Percentiles rank a stretch among this genome's conserved stretches.
phyloP scores from a whole-genome alignment of 53 echinoderm and acorn worm species.

The Actinopyga echinites region DNA sequence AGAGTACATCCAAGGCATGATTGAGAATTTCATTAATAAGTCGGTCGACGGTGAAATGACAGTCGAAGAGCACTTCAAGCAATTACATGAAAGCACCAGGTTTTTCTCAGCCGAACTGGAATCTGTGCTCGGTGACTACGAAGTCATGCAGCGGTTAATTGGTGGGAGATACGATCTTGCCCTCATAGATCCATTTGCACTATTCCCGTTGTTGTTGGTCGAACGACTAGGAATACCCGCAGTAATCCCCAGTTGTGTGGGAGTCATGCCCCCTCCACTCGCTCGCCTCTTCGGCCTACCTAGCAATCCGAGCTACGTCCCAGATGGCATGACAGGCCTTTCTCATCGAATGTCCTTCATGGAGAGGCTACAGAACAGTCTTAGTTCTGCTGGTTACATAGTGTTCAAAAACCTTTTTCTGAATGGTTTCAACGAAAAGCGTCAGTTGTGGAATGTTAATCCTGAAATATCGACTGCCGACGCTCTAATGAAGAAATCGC shows the following conservation, averaged over 20 bases:
- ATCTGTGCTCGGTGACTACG: slow-evolving; percentile 29
- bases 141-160: neutral
- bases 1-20: slow-evolving; percentile 9
- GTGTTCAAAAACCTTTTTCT: slow-evolving; percentile 9
- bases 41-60: slow-evolving; percentile 35
- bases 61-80: neutral
- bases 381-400: neutral
- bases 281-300: slow-evolving; percentile 18
- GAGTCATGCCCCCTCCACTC: slow-evolving; percentile 7
- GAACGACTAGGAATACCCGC: slow-evolving; percentile 25
- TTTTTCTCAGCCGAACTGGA: slow-evolving; percentile 24
- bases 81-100: neutral
- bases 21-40: slow-evolving; percentile 23
- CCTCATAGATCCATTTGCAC: slow-evolving; percentile 21
- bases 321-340: slow-evolving; percentile 35
- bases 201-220: slow-evolving; percentile 19
- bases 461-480: neutral
- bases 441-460: neutral
- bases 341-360: slow-evolving; percentile 32
- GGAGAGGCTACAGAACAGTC: slow-evolving; percentile 2
- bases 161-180: slow-evolving; percentile 1
- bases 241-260: neutral
- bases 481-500: neutral
- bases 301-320: slow-evolving; percentile 39
- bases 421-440: slow-evolving; percentile 27